Base-by-base conservation (phyloP, 2,888 invertebrate genomes). In the Temnothorax unifasciatus region DNA sequence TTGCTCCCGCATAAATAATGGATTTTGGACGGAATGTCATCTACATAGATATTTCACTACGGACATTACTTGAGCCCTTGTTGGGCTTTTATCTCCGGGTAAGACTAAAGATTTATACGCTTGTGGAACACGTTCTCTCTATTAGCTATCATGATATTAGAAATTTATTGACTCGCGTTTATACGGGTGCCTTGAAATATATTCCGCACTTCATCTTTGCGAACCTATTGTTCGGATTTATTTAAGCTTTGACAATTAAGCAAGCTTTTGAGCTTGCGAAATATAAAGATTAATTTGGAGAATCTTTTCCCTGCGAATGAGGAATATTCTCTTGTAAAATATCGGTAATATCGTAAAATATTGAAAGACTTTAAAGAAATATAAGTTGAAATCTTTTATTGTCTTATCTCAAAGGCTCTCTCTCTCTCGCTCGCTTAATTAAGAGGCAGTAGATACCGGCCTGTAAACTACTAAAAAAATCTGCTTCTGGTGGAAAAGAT, bases 91-190 rank as follows among this genome's bases (percentile, higher is more conserved):
- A 66, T 64, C 64, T 64, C 47, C 21, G 3, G 11, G 13, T 8
- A 6, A 6, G 18, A 41, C 66, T 52, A n/a, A 38, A 66, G 38
- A 76, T 66, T 66, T 76, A 76, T 76, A 66, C 8, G 75, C 64
- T 38, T 64, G 34, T 64, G 25, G 18, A 52, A 52, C 52, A 38
- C 52, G 52, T 18, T 38, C 47, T 47, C 47, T 68, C 50, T 76
- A 76, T 44, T 61, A 74, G n/a, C 44, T 29, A 59, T 64, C 50
- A 21, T 15, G 2, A 76, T 52, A 64, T 76, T 76, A n/a, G 11
- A 52, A 75, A 76, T 76, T 76, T 76, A 76, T 64, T 38, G 54
- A 64, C 50, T 38, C 38, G 64, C 13, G 34, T 15, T 47, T 47
- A 29, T 9, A 18, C 44, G 9, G 25, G 47, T 38, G 4, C 25